Percentiles rank a stretch among this genome's conserved stretches.
These are phyloP conservation scores for Cyprinella venusta DNA, from an alignment of 2,797 vertebrate species.

Conservation along the genomic window DNA sequence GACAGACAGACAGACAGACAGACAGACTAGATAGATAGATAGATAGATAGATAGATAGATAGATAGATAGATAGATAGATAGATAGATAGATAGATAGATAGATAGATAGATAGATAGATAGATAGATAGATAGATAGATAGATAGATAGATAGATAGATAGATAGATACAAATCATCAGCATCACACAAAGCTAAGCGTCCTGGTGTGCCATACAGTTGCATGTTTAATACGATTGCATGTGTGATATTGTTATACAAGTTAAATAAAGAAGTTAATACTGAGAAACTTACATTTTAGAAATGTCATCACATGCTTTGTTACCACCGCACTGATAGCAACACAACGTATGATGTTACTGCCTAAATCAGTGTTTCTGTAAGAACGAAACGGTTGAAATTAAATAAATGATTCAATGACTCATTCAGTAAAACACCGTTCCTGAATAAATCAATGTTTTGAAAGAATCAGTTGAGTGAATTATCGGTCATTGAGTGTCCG, in stretches of 20 bases:
- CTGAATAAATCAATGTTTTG: background rate
- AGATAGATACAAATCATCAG: background rate
- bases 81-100: no score
- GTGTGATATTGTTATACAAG: background rate
- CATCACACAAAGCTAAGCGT: background rate
- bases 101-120: no score
- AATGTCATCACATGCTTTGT: background rate
- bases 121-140: background rate
- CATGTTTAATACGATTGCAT: background rate
- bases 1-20: background rate
- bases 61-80: no score
- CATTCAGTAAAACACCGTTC: background rate
- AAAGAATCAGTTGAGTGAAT: no score
- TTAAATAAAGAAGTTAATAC: background rate
- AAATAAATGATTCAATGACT: background rate
- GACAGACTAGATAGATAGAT: no score
- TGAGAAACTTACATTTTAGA: background rate
- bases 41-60: no score
- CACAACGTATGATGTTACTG: background rate
- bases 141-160: no score
- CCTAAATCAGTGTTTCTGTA: background rate
- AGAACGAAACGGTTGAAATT: background rate
- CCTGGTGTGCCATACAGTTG: background rate
- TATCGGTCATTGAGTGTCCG: background rate
- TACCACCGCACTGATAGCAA: background rate